Evolutionary conservation across 2,113 vertebrate species (phyloP).

Genomic region (Pseudorhombus dupliciocellatus): DNA sequence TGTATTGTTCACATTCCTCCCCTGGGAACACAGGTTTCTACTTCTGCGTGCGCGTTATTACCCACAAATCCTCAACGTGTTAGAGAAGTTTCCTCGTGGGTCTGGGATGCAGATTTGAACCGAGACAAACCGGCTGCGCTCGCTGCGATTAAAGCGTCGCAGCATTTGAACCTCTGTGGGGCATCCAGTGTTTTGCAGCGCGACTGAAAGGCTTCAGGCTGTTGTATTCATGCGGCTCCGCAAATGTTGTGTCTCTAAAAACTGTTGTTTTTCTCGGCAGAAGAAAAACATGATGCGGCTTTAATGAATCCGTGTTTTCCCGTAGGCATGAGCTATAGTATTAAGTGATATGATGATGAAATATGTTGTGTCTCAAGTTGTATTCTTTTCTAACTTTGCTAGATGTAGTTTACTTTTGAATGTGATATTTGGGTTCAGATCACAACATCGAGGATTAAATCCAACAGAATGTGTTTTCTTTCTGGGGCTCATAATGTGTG

Average conservation of each 20-base stretch:
- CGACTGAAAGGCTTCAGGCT: constrained; percentile 2
- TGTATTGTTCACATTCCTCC: constrained; percentile 26
- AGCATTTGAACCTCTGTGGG: constrained; percentile 30
- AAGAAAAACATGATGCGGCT: not conserved
- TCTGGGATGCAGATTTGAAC: constrained; percentile 7
- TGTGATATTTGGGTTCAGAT: too few relatives aligned
- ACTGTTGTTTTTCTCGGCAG: not conserved
- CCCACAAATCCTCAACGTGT: constrained; percentile 6
- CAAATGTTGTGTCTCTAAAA: constrained; percentile 5
- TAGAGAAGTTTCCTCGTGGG: constrained; percentile 13
- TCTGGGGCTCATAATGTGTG: too few relatives aligned
- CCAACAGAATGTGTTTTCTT: too few relatives aligned
- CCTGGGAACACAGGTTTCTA: constrained; percentile 16
- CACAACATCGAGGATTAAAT: too few relatives aligned
- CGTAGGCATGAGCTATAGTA: not conserved
- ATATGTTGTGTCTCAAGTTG: not conserved
- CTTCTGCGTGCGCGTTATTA: constrained; percentile 10
- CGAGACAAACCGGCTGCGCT: constrained; percentile 22
- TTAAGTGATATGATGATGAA: not conserved
- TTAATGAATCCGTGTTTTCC: not conserved
- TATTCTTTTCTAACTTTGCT: not conserved
- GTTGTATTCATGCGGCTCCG: not conserved
- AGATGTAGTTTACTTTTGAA: not conserved
- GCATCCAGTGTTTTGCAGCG: constrained; percentile 12
- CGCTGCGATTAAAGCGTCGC: constrained; percentile 25